phyloP scores from a whole-genome alignment of 2,888 invertebrate genomes.

The Pinctada fucata region DNA sequence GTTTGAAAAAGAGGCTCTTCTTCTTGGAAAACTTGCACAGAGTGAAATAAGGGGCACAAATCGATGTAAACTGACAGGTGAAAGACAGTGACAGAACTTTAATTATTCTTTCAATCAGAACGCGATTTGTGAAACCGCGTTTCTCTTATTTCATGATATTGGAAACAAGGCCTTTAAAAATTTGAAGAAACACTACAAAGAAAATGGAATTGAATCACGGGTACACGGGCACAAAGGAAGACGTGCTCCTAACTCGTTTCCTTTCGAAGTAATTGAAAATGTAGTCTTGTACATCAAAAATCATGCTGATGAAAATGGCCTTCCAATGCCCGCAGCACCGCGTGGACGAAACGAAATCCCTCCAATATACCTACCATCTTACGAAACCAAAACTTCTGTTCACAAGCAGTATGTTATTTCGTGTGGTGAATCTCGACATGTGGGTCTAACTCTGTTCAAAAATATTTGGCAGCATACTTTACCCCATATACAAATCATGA shows the following conservation, averaged over 20 bases:
- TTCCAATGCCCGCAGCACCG: slow-evolving; percentile 8
- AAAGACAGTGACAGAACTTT: neutral
- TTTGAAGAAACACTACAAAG: too few species aligned
- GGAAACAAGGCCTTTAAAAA: too few species aligned
- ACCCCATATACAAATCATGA: too few species aligned
- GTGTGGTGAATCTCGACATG: neutral
- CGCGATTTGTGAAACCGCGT: too few species aligned
- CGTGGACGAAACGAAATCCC: neutral
- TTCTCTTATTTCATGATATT: too few species aligned
- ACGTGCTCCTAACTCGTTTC: neutral
- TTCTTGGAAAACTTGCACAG: too few species aligned
- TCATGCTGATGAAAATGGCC: slow-evolving; percentile 3
- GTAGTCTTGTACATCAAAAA: slow-evolving; percentile 3
- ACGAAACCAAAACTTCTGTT: neutral
- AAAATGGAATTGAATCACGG: too few species aligned
- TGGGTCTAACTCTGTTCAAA: neutral
- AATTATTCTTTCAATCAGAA: neutral
- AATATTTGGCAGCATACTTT: neutral
- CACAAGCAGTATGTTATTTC: neutral
- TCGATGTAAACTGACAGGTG: too few species aligned
- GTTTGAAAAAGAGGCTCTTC: too few species aligned
- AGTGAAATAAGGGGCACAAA: too few species aligned
- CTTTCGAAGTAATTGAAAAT: slow-evolving; percentile 1
- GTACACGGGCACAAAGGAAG: slow-evolving; percentile 1
- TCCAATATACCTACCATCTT: neutral